Base-by-base conservation (phyloP, 1,140 invertebrate genomes). In the Tachypleus tridentatus region DNA sequence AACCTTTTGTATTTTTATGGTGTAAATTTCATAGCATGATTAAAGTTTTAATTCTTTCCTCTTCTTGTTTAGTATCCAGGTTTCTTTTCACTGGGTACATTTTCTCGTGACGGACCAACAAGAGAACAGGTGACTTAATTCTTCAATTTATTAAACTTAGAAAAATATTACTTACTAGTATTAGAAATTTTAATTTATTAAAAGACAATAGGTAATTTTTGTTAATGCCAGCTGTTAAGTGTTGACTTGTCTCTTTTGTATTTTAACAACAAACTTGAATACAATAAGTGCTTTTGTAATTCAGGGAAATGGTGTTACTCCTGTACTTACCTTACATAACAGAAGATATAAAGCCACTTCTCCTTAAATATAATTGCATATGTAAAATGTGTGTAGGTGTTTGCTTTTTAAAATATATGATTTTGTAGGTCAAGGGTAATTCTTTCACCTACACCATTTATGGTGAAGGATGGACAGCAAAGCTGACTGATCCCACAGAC, bases 401-500 rank as follows among this genome's bases (percentile, higher is more conserved):
- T 60, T 9, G 60, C 53, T 53, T 68, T 10, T 60, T 54, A 61
- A 60, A n/a, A 61, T 29, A 7, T 58, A 3, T 57, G 58, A 47
- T 56, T 56, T 56, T 70, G 60, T 64, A 77, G 75, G 73, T 87
- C 74, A 79, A 87, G 61, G 82, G 82, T 1, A 75, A 79, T 0
- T 76, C 77, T 51, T 91, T 91, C 71, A 80, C 77, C 7, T 78
- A 91, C 66, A 85, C 81, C 49, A 81, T 94, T 64, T 78, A 85
- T 71, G 90, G 86, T 0, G 75, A 81, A 60, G 93, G 93, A 0
- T 96, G 91, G 89, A 77, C 77, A 2, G 82, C 84, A 65, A 84
- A 84, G 58, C 73, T 84, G 54, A 68, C 78, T 6, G 82, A 86
- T 67, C 76, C 80, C 51, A 79, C 80, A 3, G 84, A 86, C 71